Evolutionary conservation across 2,113 vertebrate genomes (phyloP).

Genomic region (Amphiprion percula): DNA sequence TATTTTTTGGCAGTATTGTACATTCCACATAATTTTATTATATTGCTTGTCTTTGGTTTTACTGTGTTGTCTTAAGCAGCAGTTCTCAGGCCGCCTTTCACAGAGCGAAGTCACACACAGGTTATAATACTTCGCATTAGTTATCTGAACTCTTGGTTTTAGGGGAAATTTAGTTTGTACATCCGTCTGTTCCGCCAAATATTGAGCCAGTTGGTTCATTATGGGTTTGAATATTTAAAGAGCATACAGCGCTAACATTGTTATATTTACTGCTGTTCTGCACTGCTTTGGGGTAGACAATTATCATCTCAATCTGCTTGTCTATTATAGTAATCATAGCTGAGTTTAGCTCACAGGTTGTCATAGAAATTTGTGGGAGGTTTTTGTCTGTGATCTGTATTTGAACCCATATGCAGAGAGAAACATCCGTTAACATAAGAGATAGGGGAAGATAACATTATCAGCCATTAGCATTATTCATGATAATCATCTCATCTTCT

Average conservation of each 20-base stretch:
- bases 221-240: constrained; percentile 19
- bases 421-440: constrained; percentile 9
- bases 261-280: constrained; percentile 17
- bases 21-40: background rate
- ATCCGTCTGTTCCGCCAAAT: background rate
- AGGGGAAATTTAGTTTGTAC: background rate
- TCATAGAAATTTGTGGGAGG: background rate
- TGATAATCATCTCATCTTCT: constrained; percentile 49
- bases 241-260: background rate
- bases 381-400: constrained; percentile 14
- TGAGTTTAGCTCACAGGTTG: constrained; percentile 9
- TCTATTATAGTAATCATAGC: background rate
- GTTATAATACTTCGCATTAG: background rate
- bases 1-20: background rate
- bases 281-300: background rate
- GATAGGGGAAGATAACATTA: constrained; percentile 31
- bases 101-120: background rate
- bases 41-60: background rate
- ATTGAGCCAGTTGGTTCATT: background rate
- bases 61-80: background rate
- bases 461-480: constrained; percentile 46
- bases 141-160: constrained; percentile 11
- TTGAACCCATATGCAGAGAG: background rate
- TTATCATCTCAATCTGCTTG: constrained; percentile 6
- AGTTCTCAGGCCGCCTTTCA: background rate